phyloP scores from a whole-genome alignment of 2,113 vertebrate genomes.

The Mustelus asterias region DNA sequence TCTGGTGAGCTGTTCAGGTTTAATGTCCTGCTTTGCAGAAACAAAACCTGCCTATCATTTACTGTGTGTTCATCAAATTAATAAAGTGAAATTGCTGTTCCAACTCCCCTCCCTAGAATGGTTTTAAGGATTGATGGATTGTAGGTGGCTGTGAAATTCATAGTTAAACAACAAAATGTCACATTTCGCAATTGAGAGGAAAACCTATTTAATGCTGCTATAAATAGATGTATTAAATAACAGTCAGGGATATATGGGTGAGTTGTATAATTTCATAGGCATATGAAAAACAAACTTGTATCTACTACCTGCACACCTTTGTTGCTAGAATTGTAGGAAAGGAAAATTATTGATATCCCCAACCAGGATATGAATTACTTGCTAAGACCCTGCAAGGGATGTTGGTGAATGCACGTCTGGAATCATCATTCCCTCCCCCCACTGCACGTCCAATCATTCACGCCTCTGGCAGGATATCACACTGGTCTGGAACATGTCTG shows the following conservation, averaged over 20 bases:
- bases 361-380: neutral
- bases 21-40: neutral
- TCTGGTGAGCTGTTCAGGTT: neutral
- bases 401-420: too few relatives aligned
- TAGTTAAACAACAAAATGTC: neutral
- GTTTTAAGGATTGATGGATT: neutral
- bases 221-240: neutral
- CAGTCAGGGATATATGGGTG: neutral
- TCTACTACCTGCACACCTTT: neutral
- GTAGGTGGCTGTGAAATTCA: neutral
- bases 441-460: too few relatives aligned
- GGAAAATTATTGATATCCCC: neutral
- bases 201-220: neutral
- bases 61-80: neutral
- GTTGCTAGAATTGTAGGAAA: neutral
- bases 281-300: neutral
- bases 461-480: too few relatives aligned
- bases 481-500: too few relatives aligned
- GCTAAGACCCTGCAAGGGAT: neutral
- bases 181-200: neutral
- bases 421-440: too few relatives aligned
- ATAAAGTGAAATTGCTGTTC: neutral
- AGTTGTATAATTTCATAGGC: neutral
- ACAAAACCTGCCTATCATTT: neutral
- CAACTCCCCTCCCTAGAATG: neutral